Evolutionary conservation across 2,113 vertebrate species (phyloP), one percentile per base, ranked within the genome.

Genomic region (Heloderma charlesbogerti): DNA sequence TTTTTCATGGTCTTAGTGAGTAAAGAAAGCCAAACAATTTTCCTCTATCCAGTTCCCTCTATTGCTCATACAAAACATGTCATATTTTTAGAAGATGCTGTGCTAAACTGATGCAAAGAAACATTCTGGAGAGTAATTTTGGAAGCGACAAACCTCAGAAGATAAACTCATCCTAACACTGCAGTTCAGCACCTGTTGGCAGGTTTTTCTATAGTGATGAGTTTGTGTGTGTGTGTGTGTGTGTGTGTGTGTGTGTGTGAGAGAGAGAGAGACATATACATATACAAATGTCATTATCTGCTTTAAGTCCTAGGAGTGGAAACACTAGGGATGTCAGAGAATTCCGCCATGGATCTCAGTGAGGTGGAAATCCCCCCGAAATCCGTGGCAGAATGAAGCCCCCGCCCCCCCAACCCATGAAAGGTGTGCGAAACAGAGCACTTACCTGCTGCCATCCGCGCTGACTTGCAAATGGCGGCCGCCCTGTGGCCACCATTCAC

Each of bases 21-120:
- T 60, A 92, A 93, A 92, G 92, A 60, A 82, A 90, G 43, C 85
- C 93, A 96, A 94, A 48, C 77, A 74, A 87, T 93, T 93, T 94
- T 63, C 57, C 86, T 90, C 69, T 91, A 82, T 25, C 4, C 86
- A 89, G 40, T 79, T 72, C 74, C 81, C 69, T 93, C 29, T 94
- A 91, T 82, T 71, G 84, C 82, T 94, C 40, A 95, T 29, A 66
- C 54, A 34, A 84, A 93, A 96, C 94, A n/a, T 91, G 67, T 86
- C 81, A 82, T 86, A 43, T 85, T 96, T 90, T 97, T 91, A 87
- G 66, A 95, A 95, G 87, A 94, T 67, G 43, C 43, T 90, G 75
- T 69, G 29, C 29, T 86, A 90, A 90, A 86, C 77, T 37, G 63
- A 86, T 79, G 72, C 72, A 51, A 45, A 78, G 60, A 51, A 71